These are phyloP conservation scores for Neodon shergylaensis DNA, from an alignment of 2,113 vertebrate genomes.

Conservation along the genomic window DNA sequence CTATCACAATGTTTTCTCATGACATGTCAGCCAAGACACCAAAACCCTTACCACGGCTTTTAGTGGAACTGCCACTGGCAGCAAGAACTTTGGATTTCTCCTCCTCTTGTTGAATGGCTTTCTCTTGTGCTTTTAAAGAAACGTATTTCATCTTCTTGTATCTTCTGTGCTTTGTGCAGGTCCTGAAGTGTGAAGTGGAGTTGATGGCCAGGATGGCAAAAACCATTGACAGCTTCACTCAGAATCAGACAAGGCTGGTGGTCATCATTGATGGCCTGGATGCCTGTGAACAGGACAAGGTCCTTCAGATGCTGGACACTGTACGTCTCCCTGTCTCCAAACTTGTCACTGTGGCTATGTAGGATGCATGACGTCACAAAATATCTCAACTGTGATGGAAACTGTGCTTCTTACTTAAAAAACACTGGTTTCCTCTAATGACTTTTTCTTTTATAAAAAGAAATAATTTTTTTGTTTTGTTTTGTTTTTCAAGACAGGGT, in stretches of 20 bases:
- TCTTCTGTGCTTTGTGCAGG: constrained; percentile 82
- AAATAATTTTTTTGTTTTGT: not conserved
- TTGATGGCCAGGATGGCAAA: constrained; percentile 99
- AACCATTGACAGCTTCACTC: constrained; percentile 97
- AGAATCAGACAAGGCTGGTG: constrained; percentile 98
- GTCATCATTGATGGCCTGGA: constrained; percentile 98
- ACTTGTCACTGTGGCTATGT: not conserved
- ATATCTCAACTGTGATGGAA: not conserved
- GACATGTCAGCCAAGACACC: not conserved
- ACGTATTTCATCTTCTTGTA: not conserved
- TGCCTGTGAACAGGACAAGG: constrained; percentile 98
- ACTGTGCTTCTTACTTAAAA: not conserved
- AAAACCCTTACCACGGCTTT: fast-evolving
- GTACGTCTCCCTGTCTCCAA: constrained; percentile 82
- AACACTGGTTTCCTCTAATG: not conserved
- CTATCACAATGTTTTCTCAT: not conserved
- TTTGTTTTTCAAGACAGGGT: too few relatives aligned
- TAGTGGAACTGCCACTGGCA: not conserved
- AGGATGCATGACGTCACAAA: not conserved
- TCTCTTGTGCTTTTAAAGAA: not conserved
- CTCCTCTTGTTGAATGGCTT: not conserved
- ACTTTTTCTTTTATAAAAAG: not conserved
- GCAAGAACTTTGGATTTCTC: not conserved
- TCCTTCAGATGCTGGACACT: constrained; percentile 98
- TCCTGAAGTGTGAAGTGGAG: constrained; percentile 98